Evolutionary conservation across 1,140 invertebrate species (phyloP), one percentile per base, ranked within the genome.

Genomic region (Panagrolaimus sp.): DNA sequence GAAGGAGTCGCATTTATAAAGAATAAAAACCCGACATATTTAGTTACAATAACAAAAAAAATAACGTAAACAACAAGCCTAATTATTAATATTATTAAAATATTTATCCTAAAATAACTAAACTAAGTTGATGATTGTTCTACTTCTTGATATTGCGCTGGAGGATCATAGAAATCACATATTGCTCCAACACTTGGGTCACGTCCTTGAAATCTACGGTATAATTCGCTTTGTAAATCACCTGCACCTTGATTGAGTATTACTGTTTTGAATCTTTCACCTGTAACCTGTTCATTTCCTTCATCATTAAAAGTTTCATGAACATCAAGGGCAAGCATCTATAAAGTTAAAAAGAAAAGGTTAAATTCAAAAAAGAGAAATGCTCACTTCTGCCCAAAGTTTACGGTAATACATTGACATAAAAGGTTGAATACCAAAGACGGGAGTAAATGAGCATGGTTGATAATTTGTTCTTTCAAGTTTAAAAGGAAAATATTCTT

Each of bases 141-240:
- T 38, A 4, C 32, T 38, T 38, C 32, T 38, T 38, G 2, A 38
- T 2, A 7, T 4, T 21, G 12, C 8, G 73, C 48, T 17, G 77
- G 77, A n/a, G 80, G 81, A 63, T 83, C 81, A 69, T 82, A 78
- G 71, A 82, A 83, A 55, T 82, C 81, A 52, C 80, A 83, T n/a
- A 82, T 82, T 17, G 74, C 74, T 21, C 74, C 77, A n/a, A 80
- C 73, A n/a, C 67, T 74, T 46, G 80, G 80, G 68, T 82, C 82
- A 44, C 80, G 77, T 7, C 80, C 80, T 73, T 81, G 79, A 67
- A 81, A 81, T 64, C 73, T 28, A 43, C 74, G 77, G 69, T 76
- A 81, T 38, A 81, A 65, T 68, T 83, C 76, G 43, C 73, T 73
- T 28, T 83, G 81, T 10, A 71, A 47, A 65, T 82, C 79, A 32